phyloP scores from a whole-genome alignment of 2,797 vertebrate species.

The Eulemur coronatus region DNA sequence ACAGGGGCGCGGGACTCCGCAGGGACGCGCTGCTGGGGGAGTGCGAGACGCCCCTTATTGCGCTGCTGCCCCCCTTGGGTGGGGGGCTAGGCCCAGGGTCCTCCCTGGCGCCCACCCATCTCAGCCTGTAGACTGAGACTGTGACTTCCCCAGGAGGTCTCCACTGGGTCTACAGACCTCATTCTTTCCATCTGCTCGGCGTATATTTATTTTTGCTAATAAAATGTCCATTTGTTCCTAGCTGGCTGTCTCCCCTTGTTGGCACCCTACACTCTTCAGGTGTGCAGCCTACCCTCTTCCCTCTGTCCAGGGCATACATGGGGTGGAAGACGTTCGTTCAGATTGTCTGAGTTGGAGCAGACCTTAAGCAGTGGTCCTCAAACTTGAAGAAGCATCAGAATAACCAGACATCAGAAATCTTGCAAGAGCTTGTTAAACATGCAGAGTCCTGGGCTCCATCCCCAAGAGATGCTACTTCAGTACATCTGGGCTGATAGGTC shows the following conservation, averaged over 20 bases:
- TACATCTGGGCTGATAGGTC: background rate
- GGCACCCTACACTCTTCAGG: background rate
- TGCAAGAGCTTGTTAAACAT: background rate
- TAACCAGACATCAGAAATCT: background rate
- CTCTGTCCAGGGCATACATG: background rate
- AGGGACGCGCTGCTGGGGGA: slow-evolving; percentile 76
- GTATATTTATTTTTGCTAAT: slow-evolving; percentile 71
- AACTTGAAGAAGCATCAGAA: background rate
- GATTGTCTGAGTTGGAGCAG: background rate
- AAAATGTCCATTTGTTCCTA: slow-evolving; percentile 22
- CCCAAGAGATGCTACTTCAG: background rate
- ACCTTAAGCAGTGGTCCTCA: background rate
- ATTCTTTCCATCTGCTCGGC: background rate
- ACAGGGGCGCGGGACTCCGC: slow-evolving; percentile 71
- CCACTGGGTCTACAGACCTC: background rate
- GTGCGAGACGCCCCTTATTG: slow-evolving; percentile 65
- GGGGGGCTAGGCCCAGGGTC: background rate
- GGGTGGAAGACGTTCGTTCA: background rate
- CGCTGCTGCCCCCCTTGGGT: slow-evolving; percentile 68
- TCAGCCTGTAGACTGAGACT: slow-evolving; percentile 24
- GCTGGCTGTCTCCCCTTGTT: too few relatives aligned
- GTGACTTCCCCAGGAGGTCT: background rate
- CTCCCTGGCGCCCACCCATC: slow-evolving; percentile 23
- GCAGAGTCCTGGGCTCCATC: background rate
- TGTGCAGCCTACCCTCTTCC: background rate